Base-by-base conservation (phyloP, 2,888 invertebrate genomes). In the Cryptus armator region DNA sequence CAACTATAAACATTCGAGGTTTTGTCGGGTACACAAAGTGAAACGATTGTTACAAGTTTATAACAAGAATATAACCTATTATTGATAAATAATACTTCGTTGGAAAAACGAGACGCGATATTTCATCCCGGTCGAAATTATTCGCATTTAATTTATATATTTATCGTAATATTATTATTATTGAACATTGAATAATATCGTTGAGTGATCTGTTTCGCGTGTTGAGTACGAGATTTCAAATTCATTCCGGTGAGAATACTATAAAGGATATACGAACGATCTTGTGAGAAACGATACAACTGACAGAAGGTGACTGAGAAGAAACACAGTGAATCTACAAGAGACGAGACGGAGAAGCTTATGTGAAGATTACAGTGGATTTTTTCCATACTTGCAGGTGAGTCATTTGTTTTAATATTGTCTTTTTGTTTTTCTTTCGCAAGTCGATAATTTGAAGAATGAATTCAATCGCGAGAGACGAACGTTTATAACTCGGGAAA, bases 401-500 rank as follows among this genome's bases (percentile, higher is more conserved):
- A 76, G 76, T 53, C 48, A 12, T 16, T 19, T 19, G 16, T 19
- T 5, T 32, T 37, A 3, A 19, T 51, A 3, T 5, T 43, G 9
- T 68, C 10, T 68, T 24, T 68, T 4, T 46, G 6, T 46, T 48
- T 62, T 44, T n/a, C n/a, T n/a, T n/a, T n/a, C n/a, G n/a, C 3
- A 24, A 5, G 32, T 56, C 10, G 12, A 2, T 9, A 56, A 24
- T 10, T 56, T 12, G 24, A 19, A 56, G 19, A 3, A 9, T 9
- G 3, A 12, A 24, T 62, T 43, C 2, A 3, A 29, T n/a, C 48
- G 10, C 14, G n/a, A 32, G 53, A 53, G 48, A 1, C 46, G 32
- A 81, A 64, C 74, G 81, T 81, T 71, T 77, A 68, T 74, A 77
- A 77, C 59, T 59, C 66, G 66, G 3, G 43, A 12, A 68, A 46